Conservation (phyloP, 2,888 invertebrate genomes). For the Cybosia mesomella region DNA sequence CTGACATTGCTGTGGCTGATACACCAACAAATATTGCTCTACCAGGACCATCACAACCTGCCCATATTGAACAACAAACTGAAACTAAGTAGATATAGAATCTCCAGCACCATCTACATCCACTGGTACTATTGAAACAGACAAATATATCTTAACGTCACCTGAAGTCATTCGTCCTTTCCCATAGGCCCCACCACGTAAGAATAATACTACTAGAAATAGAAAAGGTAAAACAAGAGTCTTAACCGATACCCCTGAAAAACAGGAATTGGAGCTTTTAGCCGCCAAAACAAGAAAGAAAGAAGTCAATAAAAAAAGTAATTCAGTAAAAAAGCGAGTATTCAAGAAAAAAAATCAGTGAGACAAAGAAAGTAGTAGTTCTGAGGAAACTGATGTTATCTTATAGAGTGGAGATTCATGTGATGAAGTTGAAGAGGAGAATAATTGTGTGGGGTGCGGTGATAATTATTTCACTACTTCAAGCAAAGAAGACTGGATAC, state of each 20-base stretch:
- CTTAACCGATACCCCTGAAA: conserved; percentile 19
- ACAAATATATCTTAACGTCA: neutral
- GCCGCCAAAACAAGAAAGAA: conserved; percentile 1
- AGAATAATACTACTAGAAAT: neutral
- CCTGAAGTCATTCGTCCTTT: conserved; percentile 3
- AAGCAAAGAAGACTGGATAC: neutral
- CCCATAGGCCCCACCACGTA: neutral
- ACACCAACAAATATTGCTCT: neutral
- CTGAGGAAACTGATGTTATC: conserved; percentile 1
- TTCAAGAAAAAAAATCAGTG: neutral
- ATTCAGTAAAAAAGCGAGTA: conserved; percentile 3
- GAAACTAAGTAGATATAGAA: neutral
- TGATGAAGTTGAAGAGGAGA: neutral
- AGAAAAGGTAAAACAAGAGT: conserved; percentile 19
- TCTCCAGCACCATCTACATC: conserved; percentile 6
- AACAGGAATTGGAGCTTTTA: conserved; percentile 14
- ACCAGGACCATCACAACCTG: conserved; percentile 6
- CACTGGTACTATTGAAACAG: neutral
- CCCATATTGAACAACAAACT: conserved; percentile 3
- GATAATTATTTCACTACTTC: neutral
- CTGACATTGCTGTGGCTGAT: conserved; percentile 4
- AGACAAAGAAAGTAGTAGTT: neutral
- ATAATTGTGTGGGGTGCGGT: conserved; percentile 10
- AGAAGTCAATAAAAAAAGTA: neutral
- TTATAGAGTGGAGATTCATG: neutral